Evolutionary conservation across 1,140 invertebrate species (phyloP).

Genomic region (Magallana gigas): DNA sequence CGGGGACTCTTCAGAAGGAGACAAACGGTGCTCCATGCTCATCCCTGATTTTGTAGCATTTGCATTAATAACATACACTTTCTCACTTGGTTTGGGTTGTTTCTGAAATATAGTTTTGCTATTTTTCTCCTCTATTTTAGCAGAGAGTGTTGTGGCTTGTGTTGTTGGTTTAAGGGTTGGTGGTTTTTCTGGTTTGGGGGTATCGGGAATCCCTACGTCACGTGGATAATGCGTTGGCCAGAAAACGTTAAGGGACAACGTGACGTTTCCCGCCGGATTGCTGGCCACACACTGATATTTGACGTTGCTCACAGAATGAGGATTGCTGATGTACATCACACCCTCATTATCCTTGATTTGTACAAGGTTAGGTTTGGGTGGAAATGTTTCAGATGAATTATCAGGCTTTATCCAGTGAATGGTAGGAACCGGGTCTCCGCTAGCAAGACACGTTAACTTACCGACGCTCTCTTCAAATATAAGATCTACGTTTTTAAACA

Average conservation of each 20-base stretch:
- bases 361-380: slow-evolving; percentile 58
- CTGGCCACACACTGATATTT: slow-evolving; percentile 76
- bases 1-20: background rate
- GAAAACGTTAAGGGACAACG: slow-evolving; percentile 75
- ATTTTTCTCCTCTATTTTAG: slow-evolving; percentile 46
- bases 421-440: slow-evolving; percentile 76
- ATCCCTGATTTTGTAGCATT: slow-evolving; percentile 46
- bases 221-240: slow-evolving; percentile 67
- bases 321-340: slow-evolving; percentile 69
- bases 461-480: slow-evolving; percentile 70
- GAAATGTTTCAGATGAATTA: slow-evolving; percentile 68
- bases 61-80: slow-evolving; percentile 29
- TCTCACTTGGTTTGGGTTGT: slow-evolving; percentile 23
- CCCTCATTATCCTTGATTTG: slow-evolving; percentile 69
- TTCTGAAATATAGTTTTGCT: slow-evolving; percentile 6
- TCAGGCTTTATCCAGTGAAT: slow-evolving; percentile 77
- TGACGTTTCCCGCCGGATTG: slow-evolving; percentile 78
- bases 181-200: slow-evolving; percentile 49
- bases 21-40: slow-evolving; percentile 49
- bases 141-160: background rate
- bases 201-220: slow-evolving; percentile 47
- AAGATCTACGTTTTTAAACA: slow-evolving; percentile 77
- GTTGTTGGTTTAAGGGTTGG: slow-evolving; percentile 42
- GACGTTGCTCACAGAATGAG: slow-evolving; percentile 65
- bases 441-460: slow-evolving; percentile 74